Evolutionary conservation across 2,797 vertebrate genomes (phyloP).

Genomic region (Rhabdophis nuchalis): DNA sequence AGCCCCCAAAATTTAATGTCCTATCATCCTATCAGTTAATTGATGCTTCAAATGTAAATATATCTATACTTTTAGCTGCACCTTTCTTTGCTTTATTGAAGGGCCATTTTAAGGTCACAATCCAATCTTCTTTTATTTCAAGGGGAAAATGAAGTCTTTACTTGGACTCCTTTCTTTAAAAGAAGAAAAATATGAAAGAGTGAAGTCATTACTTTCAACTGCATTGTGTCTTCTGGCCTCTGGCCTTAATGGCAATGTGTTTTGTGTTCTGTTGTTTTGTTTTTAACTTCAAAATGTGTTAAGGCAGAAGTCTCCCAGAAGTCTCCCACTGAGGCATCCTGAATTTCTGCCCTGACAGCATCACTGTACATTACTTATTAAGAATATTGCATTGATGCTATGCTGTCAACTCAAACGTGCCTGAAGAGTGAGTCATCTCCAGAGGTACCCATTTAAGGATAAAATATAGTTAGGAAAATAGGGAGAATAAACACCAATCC

Average conservation of each 20-base stretch:
- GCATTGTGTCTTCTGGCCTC: background rate
- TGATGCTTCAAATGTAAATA: background rate
- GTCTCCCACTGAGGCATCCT: background rate
- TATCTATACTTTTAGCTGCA: background rate
- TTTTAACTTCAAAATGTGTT: background rate
- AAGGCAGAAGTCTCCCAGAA: background rate
- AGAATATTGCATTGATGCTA: background rate
- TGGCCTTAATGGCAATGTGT: background rate
- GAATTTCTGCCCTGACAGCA: background rate
- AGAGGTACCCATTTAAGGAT: background rate
- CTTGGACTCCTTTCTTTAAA: background rate
- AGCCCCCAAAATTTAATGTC: background rate
- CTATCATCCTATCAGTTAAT: background rate
- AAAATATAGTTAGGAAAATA: background rate
- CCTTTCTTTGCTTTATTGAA: background rate
- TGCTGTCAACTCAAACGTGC: background rate
- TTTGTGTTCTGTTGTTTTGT: background rate
- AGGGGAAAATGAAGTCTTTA: background rate
- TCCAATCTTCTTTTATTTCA: background rate
- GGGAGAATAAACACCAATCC: conserved; percentile 23
- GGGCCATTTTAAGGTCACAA: no score
- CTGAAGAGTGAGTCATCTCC: background rate
- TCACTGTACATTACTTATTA: background rate
- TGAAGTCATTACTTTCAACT: background rate
- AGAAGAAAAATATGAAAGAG: background rate